Conservation (phyloP, 2,113 vertebrate genomes). For the Podocnemis expansa region DNA sequence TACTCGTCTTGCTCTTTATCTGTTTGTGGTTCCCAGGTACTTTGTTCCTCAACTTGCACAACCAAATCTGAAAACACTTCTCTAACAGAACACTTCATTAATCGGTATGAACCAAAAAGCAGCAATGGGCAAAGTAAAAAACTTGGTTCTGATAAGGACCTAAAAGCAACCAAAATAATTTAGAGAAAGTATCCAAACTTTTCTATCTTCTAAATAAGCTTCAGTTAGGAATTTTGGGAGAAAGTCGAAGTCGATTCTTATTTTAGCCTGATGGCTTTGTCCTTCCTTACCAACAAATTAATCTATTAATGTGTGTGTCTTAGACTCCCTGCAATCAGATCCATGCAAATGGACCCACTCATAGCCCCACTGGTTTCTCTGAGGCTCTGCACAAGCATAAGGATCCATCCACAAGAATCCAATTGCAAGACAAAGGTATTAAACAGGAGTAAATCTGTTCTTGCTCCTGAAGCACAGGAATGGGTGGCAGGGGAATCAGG, state of each 20-base stretch:
- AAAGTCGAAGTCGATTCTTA: neutral
- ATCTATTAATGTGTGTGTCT: too few species aligned
- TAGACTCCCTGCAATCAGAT: too few species aligned
- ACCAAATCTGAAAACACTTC: neutral
- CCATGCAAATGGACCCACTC: too few species aligned
- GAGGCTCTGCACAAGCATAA: too few species aligned
- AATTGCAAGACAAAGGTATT: too few species aligned
- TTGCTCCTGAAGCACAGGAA: too few species aligned
- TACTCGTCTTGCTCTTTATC: neutral
- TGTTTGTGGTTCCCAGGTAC: neutral
- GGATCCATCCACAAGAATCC: too few species aligned
- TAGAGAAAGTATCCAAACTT: neutral
- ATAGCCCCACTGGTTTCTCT: too few species aligned
- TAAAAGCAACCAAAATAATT: neutral
- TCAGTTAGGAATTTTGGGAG: neutral
- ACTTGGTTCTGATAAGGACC: neutral
- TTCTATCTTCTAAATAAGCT: neutral
- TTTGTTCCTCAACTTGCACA: neutral
- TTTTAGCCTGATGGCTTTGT: too few species aligned
- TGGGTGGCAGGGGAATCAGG: too few species aligned
- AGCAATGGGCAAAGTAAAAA: neutral
- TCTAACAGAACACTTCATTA: neutral
- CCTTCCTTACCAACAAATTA: too few species aligned
- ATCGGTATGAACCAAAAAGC: neutral
- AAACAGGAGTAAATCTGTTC: too few species aligned